Evolutionary conservation across 2,113 vertebrate genomes (phyloP), one percentile per base, ranked within the genome.

Genomic region (Corydoras sp.): DNA sequence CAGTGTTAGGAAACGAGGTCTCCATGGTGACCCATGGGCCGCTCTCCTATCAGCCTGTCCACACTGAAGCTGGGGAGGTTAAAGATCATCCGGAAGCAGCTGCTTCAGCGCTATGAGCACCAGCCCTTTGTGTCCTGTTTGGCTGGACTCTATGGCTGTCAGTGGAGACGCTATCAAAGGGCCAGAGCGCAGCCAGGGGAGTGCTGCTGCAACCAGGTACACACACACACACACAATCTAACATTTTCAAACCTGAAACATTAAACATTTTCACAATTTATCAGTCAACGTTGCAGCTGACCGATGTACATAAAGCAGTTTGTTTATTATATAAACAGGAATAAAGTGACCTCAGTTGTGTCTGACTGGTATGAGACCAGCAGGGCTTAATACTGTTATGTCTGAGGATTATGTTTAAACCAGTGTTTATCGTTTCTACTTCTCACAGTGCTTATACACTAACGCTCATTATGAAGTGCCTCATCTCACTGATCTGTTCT

Each of bases 141-240:
- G 84, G 91, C 90, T 0, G 93, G 94, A 0, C 85, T 94, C 65
- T 95, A 95, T 65, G 92, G 92, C 77, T 94, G 93, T 86, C 91
- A 91, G 29, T 95, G 93, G 94, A 90, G 86, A 72, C 83, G 92
- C 14, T 92, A 94, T 82, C 92, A 93, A 79, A 84, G 90, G 60
- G 81, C 87, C 0, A 83, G 74, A 50, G 82, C 84, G 0, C 89
- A 93, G 83, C 91, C 90, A 0, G 92, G 92, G 32, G 89, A 92
- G 53, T 91, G 90, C 83, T 94, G 93, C 90, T 95, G 93, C 89
- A 89, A 43, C 4, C 13, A 56, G 15, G 48, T n/a, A 48, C 62
- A 29, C 43, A 65, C 63, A 65, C 49, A 54, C 58, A 8, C 63
- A 65, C 49, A 54, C 58, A 8, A 43, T 43, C 35, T 1, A 43